Base-by-base conservation (phyloP, 2,888 invertebrate genomes). In the Epirrhoe tristata region DNA sequence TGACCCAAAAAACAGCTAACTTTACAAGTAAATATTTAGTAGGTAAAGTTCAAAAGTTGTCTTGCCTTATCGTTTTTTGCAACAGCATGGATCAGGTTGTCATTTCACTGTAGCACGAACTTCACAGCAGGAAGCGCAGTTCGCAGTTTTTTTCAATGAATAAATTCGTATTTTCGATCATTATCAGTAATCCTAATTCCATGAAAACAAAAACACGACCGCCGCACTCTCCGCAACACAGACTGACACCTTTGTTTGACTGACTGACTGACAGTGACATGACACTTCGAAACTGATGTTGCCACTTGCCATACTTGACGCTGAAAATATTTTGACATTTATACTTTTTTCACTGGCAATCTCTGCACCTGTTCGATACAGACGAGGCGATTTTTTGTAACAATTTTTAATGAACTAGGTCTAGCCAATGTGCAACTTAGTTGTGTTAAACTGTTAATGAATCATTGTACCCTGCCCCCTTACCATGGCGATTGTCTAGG, bases 161-260 rank as follows among this genome's bases (percentile, higher is more conserved):
- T 43, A 54, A 50, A 43, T 81, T 79, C 73, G 77, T 76, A 81
- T 76, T 78, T 74, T 77, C 74, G 75, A 81, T 81, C 87, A 89
- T 90, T 87, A 86, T 83, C 83, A 82, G 80, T 81, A 80, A 83
- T 76, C 73, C 63, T 69, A 54, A 68, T 82, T 79, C 74, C 73
- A 75, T 64, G 72, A 72, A 81, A 88, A 85, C 78, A 81, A 86
- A 85, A 84, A 87, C 87, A 88, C 88, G 75, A 84, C 86, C 87
- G 73, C 86, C 87, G 73, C 74, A 76, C 81, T 75, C 75, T 65
- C 69, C 72, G 73, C 78, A 79, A 75, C 71, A 73, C 75, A 69
- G 75, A 72, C 74, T 86, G 85, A 86, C 84, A 84, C 74, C 5
- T 4, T n/a, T n/a, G n/a, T n/a, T n/a, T n/a, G n/a, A n/a, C n/a